Conservation (phyloP, 2,888 invertebrate genomes). For the Electrophaes corylata region DNA sequence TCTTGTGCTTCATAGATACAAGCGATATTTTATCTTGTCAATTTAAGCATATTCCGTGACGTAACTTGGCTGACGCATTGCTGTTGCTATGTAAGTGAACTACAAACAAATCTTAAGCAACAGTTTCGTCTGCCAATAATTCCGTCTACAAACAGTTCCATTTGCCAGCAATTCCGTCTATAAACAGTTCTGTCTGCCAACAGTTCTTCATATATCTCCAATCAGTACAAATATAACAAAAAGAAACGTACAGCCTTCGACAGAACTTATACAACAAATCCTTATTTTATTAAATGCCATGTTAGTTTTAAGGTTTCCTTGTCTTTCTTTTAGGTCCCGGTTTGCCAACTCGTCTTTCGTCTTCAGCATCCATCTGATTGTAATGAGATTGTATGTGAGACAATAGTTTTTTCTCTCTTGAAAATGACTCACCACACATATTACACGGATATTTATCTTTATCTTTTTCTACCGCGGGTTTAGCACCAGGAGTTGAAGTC, state of each 20-base stretch:
- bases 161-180: not conserved
- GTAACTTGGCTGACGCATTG: too few relatives aligned
- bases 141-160: too few relatives aligned
- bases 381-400: constrained; percentile 75
- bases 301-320: constrained; percentile 41
- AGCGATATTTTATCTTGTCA: too few relatives aligned
- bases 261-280: constrained; percentile 9
- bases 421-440: constrained; percentile 69
- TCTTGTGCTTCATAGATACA: too few relatives aligned
- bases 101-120: too few relatives aligned
- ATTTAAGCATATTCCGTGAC: too few relatives aligned
- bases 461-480: constrained; percentile 45
- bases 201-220: not conserved
- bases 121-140: too few relatives aligned
- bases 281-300: constrained; percentile 14
- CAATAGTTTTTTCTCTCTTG: constrained; percentile 73
- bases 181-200: not conserved
- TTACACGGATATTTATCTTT: constrained; percentile 66
- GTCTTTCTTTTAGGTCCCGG: constrained; percentile 42
- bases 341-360: constrained; percentile 51
- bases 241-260: constrained; percentile 8
- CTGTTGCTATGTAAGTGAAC: too few relatives aligned
- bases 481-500: constrained; percentile 60
- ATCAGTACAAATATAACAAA: not conserved
- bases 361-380: constrained; percentile 70